Evolutionary conservation across 2,113 vertebrate genomes (phyloP), one percentile per base, ranked within the genome.

Genomic region (Silurus glanis): DNA sequence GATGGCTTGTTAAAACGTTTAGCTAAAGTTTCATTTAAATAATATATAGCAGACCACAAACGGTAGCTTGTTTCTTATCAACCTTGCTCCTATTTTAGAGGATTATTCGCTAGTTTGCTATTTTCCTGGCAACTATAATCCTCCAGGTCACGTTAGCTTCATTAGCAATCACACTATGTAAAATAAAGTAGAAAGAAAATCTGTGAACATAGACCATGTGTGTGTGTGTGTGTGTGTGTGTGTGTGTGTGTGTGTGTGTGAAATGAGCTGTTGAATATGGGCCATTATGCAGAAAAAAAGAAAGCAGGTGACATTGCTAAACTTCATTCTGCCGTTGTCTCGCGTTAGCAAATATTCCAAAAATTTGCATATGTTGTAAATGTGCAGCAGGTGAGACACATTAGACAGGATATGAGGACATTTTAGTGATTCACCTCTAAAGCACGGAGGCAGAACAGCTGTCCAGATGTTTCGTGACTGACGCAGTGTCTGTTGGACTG

Each of bases 241-340:
- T 74, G 71, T 74, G 74, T 49, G 69, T 51, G 72, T 75, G 47
- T 13, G 21, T 49, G 72, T n/a, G 47, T 3, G 74, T 7, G 74
- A 49, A 25, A 66, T 53, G 49, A 79, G 49, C n/a, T 56, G 49
- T 49, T 81, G 69, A 72, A 80, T 83, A 55, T 28, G 21, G 83
- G 84, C 13, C 51, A 25, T 76, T 45, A 37, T 67, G 21, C 37
- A 75, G 8, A 78, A 6, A 10, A n/a, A 66, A 83, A 53, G 83
- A 64, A 49, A 72, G 25, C 67, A 84, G 83, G 83, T 84, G 83
- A 74, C 83, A 37, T 84, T 84, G 69, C 83, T 61, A 75, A 74
- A 25, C 45, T 79, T 53, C 61, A 19, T 75, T 51, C 37, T 13
- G 28, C 21, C 55, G 56, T 78, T 28, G 74, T 55, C 16, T 79